A percentile compares a stretch with the other conserved stretches of the same genome.
phyloP scores from a whole-genome alignment of 2,797 vertebrate genomes.

The Enteromius paludinosus region DNA sequence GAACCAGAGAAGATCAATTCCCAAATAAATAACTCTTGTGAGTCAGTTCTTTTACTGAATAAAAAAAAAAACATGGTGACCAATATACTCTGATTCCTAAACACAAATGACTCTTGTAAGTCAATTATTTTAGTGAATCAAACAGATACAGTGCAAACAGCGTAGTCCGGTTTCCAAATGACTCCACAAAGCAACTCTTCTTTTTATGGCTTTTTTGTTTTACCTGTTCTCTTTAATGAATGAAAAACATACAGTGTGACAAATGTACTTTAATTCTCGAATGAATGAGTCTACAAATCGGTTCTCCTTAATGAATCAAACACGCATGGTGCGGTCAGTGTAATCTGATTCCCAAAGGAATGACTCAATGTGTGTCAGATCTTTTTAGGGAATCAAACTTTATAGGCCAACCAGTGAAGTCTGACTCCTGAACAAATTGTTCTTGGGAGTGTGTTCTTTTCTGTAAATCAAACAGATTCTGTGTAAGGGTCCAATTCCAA shows the following conservation, averaged over 20 bases:
- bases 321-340: too few species aligned
- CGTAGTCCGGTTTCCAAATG: not conserved
- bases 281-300: too few species aligned
- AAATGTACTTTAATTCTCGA: too few species aligned
- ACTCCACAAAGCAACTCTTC: not conserved
- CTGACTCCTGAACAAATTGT: too few species aligned
- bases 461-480: too few species aligned
- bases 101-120: not conserved
- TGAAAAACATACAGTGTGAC: not conserved
- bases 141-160: not conserved
- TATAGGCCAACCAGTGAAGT: too few species aligned
- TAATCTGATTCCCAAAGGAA: too few species aligned
- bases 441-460: too few species aligned
- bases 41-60: not conserved
- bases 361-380: too few species aligned
- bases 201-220: too few species aligned
- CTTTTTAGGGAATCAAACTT: too few species aligned
- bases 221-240: not conserved
- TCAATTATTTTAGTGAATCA: not conserved
- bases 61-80: not conserved
- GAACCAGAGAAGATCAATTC: not conserved
- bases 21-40: not conserved
- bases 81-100: not conserved
- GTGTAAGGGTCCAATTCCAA: not conserved
- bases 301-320: too few species aligned